phyloP scores from a whole-genome alignment of 2,797 vertebrate genomes.

The Cottoperca gobio region DNA sequence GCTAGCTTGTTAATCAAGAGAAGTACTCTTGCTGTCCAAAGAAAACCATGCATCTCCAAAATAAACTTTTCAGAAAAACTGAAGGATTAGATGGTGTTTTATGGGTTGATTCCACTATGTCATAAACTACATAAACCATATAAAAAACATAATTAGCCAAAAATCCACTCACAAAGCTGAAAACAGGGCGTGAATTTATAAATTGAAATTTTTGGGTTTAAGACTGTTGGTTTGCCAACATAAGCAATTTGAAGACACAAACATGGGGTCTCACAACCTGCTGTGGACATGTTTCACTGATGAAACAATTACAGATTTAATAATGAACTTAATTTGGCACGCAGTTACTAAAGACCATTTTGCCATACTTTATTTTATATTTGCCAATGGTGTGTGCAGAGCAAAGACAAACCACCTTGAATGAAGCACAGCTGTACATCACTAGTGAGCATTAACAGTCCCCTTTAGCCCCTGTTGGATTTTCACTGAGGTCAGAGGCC shows the following conservation, averaged over 20 bases:
- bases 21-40: neutral
- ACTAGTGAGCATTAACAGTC: constrained; percentile 57
- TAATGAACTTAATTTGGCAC: neutral
- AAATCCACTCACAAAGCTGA: neutral
- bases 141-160: no score
- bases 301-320: neutral
- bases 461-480: constrained; percentile 52
- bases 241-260: neutral
- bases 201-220: neutral
- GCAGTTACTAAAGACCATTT: constrained; percentile 7
- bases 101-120: neutral
- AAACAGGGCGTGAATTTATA: neutral
- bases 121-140: neutral
- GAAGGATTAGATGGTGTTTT: neutral
- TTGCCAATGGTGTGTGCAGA: constrained; percentile 17
- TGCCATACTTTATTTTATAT: constrained; percentile 31
- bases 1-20: neutral
- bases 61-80: neutral
- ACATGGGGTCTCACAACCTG: neutral
- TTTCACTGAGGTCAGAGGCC: constrained; percentile 71
- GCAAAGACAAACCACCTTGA: constrained; percentile 42
- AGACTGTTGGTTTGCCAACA: neutral
- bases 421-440: constrained; percentile 63
- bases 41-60: neutral
- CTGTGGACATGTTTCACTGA: neutral